Percentiles rank a stretch among this genome's conserved stretches.
Conservation (phyloP, 1,140 invertebrate species). For the Lepidurus couesii region DNA sequence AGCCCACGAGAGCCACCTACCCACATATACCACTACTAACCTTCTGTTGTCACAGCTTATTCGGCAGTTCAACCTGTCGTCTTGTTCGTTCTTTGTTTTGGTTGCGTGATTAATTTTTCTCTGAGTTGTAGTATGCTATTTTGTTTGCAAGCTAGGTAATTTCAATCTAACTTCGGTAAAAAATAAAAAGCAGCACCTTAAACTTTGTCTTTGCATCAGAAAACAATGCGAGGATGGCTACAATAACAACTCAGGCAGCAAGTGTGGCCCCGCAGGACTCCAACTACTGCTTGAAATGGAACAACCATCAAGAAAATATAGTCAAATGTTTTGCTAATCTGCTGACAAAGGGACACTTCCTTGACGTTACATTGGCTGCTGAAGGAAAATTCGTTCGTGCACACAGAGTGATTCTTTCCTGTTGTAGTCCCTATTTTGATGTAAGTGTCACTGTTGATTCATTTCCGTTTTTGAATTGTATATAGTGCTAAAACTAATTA, state of each 20-base stretch:
- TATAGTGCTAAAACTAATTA: background rate
- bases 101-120: background rate
- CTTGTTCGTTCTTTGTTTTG: background rate
- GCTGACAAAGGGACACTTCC: constrained; percentile 49
- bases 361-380: constrained; percentile 75
- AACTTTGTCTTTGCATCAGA: background rate
- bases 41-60: no score
- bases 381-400: constrained; percentile 54
- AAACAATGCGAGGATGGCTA: background rate
- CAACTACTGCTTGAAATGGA: constrained; percentile 72
- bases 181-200: background rate
- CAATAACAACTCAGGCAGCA: background rate
- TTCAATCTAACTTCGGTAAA: background rate
- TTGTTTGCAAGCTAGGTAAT: background rate
- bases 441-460: constrained; percentile 39
- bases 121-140: background rate
- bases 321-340: constrained; percentile 70
- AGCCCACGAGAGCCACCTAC: no score
- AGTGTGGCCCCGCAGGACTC: background rate
- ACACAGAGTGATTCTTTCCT: constrained; percentile 53
- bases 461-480: background rate
- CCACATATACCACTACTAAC: no score
- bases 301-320: constrained; percentile 86
- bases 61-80: no score
- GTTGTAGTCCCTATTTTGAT: constrained; percentile 54